These are phyloP conservation scores for Arnoldichthys spilopterus DNA, from an alignment of 2,797 vertebrate species.

Conservation along the genomic window DNA sequence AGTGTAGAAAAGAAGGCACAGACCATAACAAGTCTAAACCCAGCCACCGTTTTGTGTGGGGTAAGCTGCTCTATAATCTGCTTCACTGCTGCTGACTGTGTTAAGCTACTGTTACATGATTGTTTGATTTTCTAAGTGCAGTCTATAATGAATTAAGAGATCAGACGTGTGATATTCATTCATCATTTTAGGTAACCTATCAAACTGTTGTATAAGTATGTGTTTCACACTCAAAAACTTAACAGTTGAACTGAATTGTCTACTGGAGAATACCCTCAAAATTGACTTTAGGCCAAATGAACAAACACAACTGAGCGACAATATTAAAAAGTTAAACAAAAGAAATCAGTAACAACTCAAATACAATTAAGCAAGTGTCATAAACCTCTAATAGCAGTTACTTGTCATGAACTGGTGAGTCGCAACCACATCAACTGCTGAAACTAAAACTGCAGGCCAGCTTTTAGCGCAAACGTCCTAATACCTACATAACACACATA, in stretches of 20 bases:
- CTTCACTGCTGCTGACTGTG: slow-evolving; percentile 3
- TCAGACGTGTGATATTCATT: slow-evolving; percentile 18
- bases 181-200: slow-evolving; percentile 13
- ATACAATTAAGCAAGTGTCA: slow-evolving; percentile 23
- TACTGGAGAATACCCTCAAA: slow-evolving; percentile 22
- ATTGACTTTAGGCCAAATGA: slow-evolving; percentile 26
- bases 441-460: slow-evolving; percentile 26
- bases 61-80: slow-evolving; percentile 9
- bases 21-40: slow-evolving; percentile 14
- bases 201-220: slow-evolving; percentile 19
- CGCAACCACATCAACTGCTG: slow-evolving; percentile 29
- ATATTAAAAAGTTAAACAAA: background rate
- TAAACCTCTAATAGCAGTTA: slow-evolving; percentile 27
- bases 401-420: slow-evolving; percentile 29
- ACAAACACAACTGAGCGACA: slow-evolving; percentile 20
- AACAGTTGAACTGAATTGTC: background rate
- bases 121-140: background rate
- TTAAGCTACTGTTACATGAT: background rate
- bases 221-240: slow-evolving; percentile 24
- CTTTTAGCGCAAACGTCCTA: slow-evolving; percentile 26
- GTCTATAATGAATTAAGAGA: slow-evolving; percentile 16
- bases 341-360: background rate
- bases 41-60: background rate
- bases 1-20: slow-evolving; percentile 44
- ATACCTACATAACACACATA: slow-evolving; percentile 28